A percentile compares a stretch with the other conserved stretches of the same genome.
These are phyloP conservation scores for Mesoligia furuncula DNA, from an alignment of 2,888 invertebrate genomes.

Conservation along the genomic window DNA sequence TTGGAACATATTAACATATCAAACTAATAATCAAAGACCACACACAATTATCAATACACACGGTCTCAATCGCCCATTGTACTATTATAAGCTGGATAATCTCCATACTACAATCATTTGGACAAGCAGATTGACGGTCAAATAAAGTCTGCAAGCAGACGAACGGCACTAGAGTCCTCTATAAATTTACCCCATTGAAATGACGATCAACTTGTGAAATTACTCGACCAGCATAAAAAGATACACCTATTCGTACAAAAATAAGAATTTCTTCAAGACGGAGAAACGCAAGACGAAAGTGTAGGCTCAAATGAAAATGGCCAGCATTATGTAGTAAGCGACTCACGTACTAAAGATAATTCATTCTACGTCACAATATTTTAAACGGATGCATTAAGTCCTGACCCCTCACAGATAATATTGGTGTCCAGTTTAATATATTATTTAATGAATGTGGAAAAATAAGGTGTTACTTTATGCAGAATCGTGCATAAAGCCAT, in stretches of 20 bases:
- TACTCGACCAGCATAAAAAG: slow-evolving; percentile 76
- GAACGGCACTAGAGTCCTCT: slow-evolving; percentile 77
- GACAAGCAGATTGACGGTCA: slow-evolving; percentile 78
- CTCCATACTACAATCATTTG: slow-evolving; percentile 77
- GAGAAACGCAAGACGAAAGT: slow-evolving; percentile 37
- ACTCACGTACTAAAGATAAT: slow-evolving; percentile 82
- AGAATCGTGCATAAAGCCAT: slow-evolving; percentile 60
- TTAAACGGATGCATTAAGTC: slow-evolving; percentile 84
- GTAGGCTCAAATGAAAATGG: slow-evolving; percentile 62
- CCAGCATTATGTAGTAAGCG: slow-evolving; percentile 56
- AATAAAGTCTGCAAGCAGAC: slow-evolving; percentile 80
- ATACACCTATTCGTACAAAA: slow-evolving; percentile 63
- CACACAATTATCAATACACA: slow-evolving; percentile 58
- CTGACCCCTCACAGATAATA: slow-evolving; percentile 82
- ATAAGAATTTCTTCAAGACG: slow-evolving; percentile 37
- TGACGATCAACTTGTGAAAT: slow-evolving; percentile 85
- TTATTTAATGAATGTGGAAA: slow-evolving; percentile 81
- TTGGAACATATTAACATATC: slow-evolving; percentile 42
- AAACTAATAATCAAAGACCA: slow-evolving; percentile 55
- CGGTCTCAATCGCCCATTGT: slow-evolving; percentile 77
- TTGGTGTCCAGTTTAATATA: slow-evolving; percentile 83
- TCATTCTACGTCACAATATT: slow-evolving; percentile 86
- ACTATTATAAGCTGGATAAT: slow-evolving; percentile 74
- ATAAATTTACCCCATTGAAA: slow-evolving; percentile 86
- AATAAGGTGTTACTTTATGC: slow-evolving; percentile 68